phyloP scores from a whole-genome alignment of 2,797 vertebrate species.

The Tarsius wallacei region DNA sequence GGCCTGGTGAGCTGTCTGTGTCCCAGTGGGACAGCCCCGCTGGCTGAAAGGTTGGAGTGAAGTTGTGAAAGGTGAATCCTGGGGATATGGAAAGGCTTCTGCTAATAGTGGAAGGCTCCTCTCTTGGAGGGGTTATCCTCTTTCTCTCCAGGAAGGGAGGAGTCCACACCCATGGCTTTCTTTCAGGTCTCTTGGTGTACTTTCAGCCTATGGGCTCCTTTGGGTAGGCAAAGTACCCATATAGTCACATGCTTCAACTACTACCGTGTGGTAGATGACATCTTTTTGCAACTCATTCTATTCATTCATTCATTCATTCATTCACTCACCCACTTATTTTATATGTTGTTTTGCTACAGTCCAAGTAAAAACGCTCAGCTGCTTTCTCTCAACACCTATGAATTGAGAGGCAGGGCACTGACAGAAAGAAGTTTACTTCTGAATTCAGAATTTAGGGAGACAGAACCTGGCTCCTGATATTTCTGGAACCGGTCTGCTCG shows the following conservation, averaged over 20 bases:
- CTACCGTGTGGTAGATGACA: background rate
- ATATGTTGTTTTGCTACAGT: background rate
- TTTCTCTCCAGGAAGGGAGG: background rate
- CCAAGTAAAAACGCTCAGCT: no score
- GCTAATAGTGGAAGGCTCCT: background rate
- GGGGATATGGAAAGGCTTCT: background rate
- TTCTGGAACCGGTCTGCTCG: no score
- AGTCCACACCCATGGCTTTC: background rate
- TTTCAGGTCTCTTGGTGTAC: background rate
- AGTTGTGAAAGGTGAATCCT: background rate
- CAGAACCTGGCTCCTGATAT: no score
- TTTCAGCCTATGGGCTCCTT: background rate
- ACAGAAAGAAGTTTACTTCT: no score
- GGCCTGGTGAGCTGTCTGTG: background rate
- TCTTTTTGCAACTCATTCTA: background rate
- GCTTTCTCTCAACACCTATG: no score
- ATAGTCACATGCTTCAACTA: background rate
- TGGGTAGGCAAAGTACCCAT: no score
- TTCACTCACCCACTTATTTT: background rate
- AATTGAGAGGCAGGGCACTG: no score
- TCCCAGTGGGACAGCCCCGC: background rate
- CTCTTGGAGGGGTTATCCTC: background rate
- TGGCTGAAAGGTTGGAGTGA: background rate
- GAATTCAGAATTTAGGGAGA: no score
- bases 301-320: background rate